Conservation (phyloP, 1,140 invertebrate genomes). For the Drosophila oshimai region DNA sequence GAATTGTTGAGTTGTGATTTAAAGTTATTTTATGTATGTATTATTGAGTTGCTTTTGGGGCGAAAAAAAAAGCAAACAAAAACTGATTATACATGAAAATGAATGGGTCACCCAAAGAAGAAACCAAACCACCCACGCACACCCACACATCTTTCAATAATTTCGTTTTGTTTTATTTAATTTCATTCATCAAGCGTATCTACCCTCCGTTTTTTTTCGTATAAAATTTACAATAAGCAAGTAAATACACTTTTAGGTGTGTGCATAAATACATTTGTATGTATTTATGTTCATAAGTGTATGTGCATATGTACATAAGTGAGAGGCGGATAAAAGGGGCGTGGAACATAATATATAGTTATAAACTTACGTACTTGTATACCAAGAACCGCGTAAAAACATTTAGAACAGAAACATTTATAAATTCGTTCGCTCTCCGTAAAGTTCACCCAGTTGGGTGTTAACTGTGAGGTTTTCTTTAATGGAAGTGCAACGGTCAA, state of each 20-base stretch:
- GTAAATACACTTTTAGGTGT: no score
- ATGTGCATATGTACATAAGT: neutral
- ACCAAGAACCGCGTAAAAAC: no score
- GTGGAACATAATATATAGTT: neutral
- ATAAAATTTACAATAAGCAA: slow-evolving; percentile 4
- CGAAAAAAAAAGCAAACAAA: neutral
- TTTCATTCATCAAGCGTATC: neutral
- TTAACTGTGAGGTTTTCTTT: no score
- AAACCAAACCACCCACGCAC: slow-evolving; percentile 2
- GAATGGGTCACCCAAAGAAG: slow-evolving; percentile 10
- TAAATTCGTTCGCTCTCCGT: no score
- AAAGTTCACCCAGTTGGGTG: no score
- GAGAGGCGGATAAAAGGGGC: neutral
- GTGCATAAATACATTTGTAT: neutral
- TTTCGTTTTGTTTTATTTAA: neutral
- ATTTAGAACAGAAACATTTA: no score
- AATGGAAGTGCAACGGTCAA: no score
- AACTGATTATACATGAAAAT: neutral
- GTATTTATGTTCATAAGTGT: neutral
- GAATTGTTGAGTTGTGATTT: no score
- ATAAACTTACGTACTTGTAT: no score
- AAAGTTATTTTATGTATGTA: no score
- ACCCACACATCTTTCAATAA: neutral
- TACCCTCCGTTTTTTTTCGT: neutral
- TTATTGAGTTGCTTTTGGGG: neutral